Conservation (phyloP, 2,797 vertebrate genomes). For the Pyrocephalus nanus region DNA sequence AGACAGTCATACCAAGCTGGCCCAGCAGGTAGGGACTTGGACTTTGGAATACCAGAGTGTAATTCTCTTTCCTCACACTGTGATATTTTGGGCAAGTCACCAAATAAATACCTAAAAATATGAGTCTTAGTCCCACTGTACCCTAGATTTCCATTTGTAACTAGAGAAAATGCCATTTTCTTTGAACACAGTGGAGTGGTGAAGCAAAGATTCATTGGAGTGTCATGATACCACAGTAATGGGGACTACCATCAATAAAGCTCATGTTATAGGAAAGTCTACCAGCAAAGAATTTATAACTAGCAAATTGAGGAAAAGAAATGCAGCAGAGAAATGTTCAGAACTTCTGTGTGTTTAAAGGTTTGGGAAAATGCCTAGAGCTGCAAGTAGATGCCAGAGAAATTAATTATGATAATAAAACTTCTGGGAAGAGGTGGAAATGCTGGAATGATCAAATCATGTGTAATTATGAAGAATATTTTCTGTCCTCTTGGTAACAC, state of each 20-base stretch:
- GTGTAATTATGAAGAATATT: conserved; percentile 27
- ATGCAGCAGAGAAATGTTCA: not conserved
- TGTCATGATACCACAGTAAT: not conserved
- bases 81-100: not conserved
- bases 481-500: conserved; percentile 13
- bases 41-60: fast-evolving
- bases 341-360: conserved; percentile 22
- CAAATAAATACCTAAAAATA: not conserved
- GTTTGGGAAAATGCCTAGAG: conserved; percentile 53
- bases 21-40: not conserved
- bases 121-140: not conserved
- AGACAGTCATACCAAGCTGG: not conserved
- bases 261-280: not conserved
- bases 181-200: not conserved
- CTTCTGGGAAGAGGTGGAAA: conserved; percentile 54
- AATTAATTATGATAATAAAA: conserved; percentile 62
- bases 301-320: not conserved
- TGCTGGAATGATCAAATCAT: conserved; percentile 26
- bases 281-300: not conserved
- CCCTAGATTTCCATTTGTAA: not conserved
- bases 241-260: not conserved
- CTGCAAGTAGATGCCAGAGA: conserved; percentile 41
- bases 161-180: not conserved
- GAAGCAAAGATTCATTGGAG: not conserved
- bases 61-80: not conserved